Conservation (phyloP, 1,140 invertebrate species). For the Mylabris phalerata region DNA sequence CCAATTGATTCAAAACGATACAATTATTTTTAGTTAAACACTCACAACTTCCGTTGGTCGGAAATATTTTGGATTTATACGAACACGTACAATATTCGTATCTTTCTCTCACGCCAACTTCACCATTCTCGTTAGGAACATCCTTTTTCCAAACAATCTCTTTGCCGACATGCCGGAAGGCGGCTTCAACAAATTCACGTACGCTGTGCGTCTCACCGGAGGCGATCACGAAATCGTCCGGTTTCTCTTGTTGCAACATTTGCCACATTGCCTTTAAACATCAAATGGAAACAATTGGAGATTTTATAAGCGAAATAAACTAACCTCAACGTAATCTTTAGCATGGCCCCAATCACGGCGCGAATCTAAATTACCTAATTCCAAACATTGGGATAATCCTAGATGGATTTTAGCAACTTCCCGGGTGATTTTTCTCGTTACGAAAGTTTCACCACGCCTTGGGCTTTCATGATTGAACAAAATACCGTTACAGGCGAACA, state of each 20-base stretch:
- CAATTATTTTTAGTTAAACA: neutral
- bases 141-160: conserved; percentile 79
- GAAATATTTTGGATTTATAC: conserved; percentile 92
- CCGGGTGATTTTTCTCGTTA: conserved; percentile 96
- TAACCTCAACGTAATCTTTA: conserved; percentile 91
- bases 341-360: conserved; percentile 99
- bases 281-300: neutral
- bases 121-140: conserved; percentile 67
- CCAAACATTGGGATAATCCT: conserved; percentile 78
- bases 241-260: conserved; percentile 91
- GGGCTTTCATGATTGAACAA: conserved; percentile 99
- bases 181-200: conserved; percentile 89
- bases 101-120: conserved; percentile 82
- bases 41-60: conserved; percentile 96
- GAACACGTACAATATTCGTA: conserved; percentile 75
- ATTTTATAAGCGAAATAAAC: too few species aligned
- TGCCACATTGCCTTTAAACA: conserved; percentile 92
- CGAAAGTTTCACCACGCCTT: conserved; percentile 95
- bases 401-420: conserved; percentile 94
- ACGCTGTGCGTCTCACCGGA: conserved; percentile 94
- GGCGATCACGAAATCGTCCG: conserved; percentile 97
- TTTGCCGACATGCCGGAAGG: conserved; percentile 75
- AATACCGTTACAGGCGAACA: conserved; percentile 98
- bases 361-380: conserved; percentile 94
- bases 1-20: neutral